Evolutionary conservation across 2,797 vertebrate species (phyloP), one percentile per base, ranked within the genome.

Genomic region (Darevskia mixta): DNA sequence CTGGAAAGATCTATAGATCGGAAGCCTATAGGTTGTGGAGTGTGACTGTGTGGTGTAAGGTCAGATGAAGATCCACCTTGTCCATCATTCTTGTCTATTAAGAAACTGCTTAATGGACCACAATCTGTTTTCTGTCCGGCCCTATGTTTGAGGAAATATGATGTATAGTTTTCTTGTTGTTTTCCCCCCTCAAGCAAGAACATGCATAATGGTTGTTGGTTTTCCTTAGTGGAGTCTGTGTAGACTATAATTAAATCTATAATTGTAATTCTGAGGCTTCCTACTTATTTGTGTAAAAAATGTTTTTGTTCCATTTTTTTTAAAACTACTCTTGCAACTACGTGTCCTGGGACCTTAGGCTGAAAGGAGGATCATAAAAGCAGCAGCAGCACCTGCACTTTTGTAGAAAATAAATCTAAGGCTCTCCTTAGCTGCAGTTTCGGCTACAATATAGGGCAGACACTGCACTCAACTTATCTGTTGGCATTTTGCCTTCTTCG

Each of bases 321-420:
- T 1, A 4, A 11, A 55, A 11, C 5, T 41, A 35, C 8, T 86
- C 43, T 85, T 86, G 67, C 32, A 90, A 72, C 75, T 13, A 17
- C 13, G 10, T 71, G 4, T 89, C 82, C 81, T 88, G 43, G 13
- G 49, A 55, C 49, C 49, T 55, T 55, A 55, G 13, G 49, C 49
- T 55, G 49, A 55, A 55, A 55, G 49, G 49, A 55, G 49, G 49
- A 55, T 55, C 49, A 55, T 55, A 55, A 15, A 55, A 55, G 49
- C 49, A 55, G 49, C 49, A 55, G 1, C 49, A 49, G 0, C 49
- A 49, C 92, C 93, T 92, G 87, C 85, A 91, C 92, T 61, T 93
- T 91, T 86, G 43, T 20, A 87, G 20, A 58, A 45, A 72, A 73
- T n/a, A 41, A 23, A 41, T 41, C 49, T 84, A 82, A 17, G 10